phyloP scores from a whole-genome alignment of 2,888 invertebrate species.

The Meteorus colon region DNA sequence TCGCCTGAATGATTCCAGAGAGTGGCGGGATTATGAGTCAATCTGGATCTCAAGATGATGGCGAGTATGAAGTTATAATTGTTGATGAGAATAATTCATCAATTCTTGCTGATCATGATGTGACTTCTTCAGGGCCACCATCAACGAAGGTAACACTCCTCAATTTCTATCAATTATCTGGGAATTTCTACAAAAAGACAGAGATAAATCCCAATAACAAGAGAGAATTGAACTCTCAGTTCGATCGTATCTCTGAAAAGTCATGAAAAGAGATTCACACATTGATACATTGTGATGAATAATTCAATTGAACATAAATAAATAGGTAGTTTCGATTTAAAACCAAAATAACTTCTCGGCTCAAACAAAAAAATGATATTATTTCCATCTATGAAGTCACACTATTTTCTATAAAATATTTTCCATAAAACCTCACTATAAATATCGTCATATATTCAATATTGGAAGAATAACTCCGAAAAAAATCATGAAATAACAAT shows the following conservation, averaged over 20 bases:
- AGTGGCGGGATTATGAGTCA: constrained; percentile 71
- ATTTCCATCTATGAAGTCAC: too few species aligned
- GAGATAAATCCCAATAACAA: background rate
- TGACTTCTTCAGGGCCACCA: constrained; percentile 83
- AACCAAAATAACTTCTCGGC: too few species aligned
- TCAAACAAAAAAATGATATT: too few species aligned
- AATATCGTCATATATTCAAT: too few species aligned
- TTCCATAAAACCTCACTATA: too few species aligned
- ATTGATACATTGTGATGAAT: too few species aligned
- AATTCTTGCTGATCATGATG: constrained; percentile 85
- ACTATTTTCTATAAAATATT: too few species aligned
- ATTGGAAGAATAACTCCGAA: too few species aligned
- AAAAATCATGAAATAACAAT: background rate
- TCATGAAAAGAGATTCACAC: too few species aligned
- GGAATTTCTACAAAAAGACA: constrained; percentile 14
- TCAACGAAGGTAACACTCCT: constrained; percentile 84
- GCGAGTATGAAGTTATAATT: constrained; percentile 91
- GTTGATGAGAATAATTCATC: constrained; percentile 92
- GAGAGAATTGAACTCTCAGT: background rate
- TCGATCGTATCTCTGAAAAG: too few species aligned
- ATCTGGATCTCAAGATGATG: constrained; percentile 80
- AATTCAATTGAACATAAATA: too few species aligned
- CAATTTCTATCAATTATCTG: background rate
- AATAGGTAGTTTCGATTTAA: too few species aligned
- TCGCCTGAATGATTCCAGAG: constrained; percentile 33